A percentile compares a stretch with the other conserved stretches of the same genome.
Conservation (phyloP, 2,888 invertebrate species). For the Rotaria magnacalcarata region DNA sequence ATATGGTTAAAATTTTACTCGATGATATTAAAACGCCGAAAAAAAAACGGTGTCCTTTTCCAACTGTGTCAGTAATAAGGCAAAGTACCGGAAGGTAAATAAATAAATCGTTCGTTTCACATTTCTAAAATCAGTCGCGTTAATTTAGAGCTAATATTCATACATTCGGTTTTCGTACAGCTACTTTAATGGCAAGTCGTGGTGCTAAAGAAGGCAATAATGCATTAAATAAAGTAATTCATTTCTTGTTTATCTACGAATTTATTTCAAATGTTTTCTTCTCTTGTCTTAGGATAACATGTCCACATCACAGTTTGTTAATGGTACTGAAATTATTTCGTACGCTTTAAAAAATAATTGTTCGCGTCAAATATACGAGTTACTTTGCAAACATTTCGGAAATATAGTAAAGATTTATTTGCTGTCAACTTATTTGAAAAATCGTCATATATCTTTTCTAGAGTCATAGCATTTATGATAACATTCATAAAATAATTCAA, state of each 20-base stretch:
- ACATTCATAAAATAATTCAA: slow-evolving; percentile 56
- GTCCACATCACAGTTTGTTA: background rate
- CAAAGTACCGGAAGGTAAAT: slow-evolving; percentile 8
- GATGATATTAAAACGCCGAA: slow-evolving; percentile 40
- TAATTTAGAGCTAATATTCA: background rate
- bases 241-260: background rate
- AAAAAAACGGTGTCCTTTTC: slow-evolving; percentile 16
- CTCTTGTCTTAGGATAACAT: background rate
- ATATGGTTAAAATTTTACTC: slow-evolving; percentile 37
- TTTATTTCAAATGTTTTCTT: slow-evolving; percentile 37
- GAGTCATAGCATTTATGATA: slow-evolving; percentile 38
- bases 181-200: slow-evolving; percentile 49
- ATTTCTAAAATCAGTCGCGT: no score
- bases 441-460: background rate
- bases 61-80: background rate
- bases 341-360: slow-evolving; percentile 37
- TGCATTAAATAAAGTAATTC: slow-evolving; percentile 59
- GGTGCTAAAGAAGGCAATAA: slow-evolving; percentile 63
- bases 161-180: slow-evolving; percentile 1
- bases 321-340: background rate
- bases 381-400: background rate
- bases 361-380: slow-evolving; percentile 39
- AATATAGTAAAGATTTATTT: background rate
- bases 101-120: background rate
- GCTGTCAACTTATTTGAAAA: no score